These are phyloP conservation scores for Equus przewalskii DNA, from an alignment of 2,113 vertebrate species.

Conservation along the genomic window DNA sequence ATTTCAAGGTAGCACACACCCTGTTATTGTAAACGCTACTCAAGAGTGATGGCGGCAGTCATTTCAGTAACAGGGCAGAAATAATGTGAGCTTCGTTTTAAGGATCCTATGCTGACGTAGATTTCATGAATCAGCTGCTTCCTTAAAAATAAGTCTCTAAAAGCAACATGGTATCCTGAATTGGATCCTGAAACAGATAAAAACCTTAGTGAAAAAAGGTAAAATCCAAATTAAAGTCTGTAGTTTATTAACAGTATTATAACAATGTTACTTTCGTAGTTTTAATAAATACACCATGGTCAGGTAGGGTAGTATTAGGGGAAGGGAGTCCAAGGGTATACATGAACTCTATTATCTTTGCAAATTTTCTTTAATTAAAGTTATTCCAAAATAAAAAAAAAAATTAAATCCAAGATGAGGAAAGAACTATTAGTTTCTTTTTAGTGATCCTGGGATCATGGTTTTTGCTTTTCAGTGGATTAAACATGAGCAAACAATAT, in stretches of 20 bases:
- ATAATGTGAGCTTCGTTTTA: not conserved
- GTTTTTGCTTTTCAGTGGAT: not conserved
- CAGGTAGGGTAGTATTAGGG: not conserved
- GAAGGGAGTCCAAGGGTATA: not conserved
- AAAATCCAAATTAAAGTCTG: not conserved
- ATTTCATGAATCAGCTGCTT: conserved; percentile 41
- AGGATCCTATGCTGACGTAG: not conserved
- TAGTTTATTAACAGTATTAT: not conserved
- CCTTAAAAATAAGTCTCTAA: conserved; percentile 24
- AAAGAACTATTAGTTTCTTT: not conserved
- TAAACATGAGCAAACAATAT: not conserved
- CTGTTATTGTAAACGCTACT: not conserved
- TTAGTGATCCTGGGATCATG: not conserved
- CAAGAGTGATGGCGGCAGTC: not conserved
- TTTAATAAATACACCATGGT: not conserved
- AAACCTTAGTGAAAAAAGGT: not conserved
- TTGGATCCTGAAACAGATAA: not conserved
- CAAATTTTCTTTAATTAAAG: not conserved
- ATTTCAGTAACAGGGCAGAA: conserved; percentile 15
- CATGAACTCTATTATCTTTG: not conserved
- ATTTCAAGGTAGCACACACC: not conserved
- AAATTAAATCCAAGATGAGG: not conserved
- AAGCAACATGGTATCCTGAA: not conserved
- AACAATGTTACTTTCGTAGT: not conserved
- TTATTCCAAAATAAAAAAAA: not conserved